A percentile compares a stretch with the other conserved stretches of the same genome.
phyloP scores from a whole-genome alignment of 2,113 vertebrate species.

The Brachyistius frenatus region DNA sequence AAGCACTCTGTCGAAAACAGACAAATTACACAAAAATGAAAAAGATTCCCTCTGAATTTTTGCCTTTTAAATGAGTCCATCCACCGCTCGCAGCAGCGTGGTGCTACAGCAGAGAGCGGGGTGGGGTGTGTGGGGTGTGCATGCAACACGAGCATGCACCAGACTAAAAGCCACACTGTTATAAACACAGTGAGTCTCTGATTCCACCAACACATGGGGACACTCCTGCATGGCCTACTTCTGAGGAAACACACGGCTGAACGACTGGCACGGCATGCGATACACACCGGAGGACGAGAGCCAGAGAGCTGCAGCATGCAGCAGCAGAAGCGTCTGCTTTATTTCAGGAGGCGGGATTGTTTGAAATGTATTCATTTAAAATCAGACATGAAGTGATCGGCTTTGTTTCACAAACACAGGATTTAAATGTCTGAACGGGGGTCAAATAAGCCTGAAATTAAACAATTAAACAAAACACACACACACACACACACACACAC shows the following conservation, averaged over 20 bases:
- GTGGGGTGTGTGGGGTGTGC: constrained; percentile 42
- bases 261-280: constrained; percentile 9
- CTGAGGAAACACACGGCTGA: constrained; percentile 3
- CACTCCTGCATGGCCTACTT: constrained; percentile 46
- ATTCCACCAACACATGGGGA: constrained; percentile 46
- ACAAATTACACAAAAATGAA: neutral
- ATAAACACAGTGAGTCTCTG: constrained; percentile 46
- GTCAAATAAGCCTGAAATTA: constrained; percentile 52
- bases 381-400: constrained; percentile 27
- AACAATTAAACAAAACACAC: constrained; percentile 30
- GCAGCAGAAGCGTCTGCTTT: constrained; percentile 9
- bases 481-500: neutral
- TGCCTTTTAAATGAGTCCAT: neutral
- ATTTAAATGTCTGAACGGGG: constrained; percentile 44
- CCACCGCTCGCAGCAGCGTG: neutral
- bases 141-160: constrained; percentile 46
- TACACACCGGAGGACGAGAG: neutral
- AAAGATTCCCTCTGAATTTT: neutral
- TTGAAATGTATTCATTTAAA: constrained; percentile 38
- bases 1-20: too few species aligned
- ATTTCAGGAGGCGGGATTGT: neutral
- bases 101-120: neutral
- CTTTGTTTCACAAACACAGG: constrained; percentile 45
- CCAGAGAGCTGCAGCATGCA: constrained; percentile 13
- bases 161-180: constrained; percentile 35